A percentile compares a stretch with the other conserved stretches of the same genome.
Conservation (phyloP, 2,113 vertebrate species). For the Tragulus kanchil region DNA sequence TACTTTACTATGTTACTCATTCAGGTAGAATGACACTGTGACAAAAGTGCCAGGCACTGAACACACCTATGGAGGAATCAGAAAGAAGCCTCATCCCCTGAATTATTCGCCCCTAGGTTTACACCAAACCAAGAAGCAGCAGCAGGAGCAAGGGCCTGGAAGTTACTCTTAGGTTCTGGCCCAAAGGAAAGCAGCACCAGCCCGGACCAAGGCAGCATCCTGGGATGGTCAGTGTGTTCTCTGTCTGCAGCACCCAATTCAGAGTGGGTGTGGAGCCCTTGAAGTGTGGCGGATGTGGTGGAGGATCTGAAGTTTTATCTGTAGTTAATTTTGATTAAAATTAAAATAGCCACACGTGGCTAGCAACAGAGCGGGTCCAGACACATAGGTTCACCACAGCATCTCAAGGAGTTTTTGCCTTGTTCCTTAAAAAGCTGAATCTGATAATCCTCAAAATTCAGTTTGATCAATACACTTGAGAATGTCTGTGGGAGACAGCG, state of each 20-base stretch:
- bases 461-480: slow-evolving; percentile 50
- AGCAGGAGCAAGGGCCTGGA: background rate
- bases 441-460: slow-evolving; percentile 62
- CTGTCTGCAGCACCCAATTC: rapidly evolving
- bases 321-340: background rate
- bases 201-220: background rate
- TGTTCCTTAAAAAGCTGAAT: slow-evolving; percentile 1
- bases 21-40: background rate
- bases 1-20: background rate
- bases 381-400: background rate
- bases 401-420: background rate
- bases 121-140: background rate
- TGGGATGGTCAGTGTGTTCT: rapidly evolving
- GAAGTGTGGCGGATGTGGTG: background rate
- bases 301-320: background rate
- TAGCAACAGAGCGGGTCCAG: background rate
- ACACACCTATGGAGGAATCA: background rate
- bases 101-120: background rate
- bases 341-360: background rate
- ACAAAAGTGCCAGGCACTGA: background rate
- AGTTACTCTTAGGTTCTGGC: background rate
- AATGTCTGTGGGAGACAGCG: slow-evolving; percentile 42
- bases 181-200: rapidly evolving
- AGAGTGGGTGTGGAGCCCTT: background rate
- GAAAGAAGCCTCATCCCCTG: background rate